phyloP scores from a whole-genome alignment of 2,113 vertebrate genomes.

The Pterocles orientalis region DNA sequence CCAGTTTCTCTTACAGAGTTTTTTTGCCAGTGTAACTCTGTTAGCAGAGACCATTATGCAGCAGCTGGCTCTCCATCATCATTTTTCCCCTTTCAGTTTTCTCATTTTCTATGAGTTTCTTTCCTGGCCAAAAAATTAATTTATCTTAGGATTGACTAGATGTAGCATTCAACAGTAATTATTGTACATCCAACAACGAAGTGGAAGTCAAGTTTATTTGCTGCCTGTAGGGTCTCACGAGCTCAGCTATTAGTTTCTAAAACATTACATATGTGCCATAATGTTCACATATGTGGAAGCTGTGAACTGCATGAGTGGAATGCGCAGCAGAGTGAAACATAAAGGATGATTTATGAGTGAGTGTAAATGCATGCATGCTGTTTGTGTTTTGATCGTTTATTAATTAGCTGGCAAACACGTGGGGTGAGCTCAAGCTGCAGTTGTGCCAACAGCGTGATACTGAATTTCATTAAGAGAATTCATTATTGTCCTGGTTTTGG shows the following conservation, averaged over 20 bases:
- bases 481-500: not conserved
- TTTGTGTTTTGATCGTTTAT: constrained; percentile 41
- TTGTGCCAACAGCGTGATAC: constrained; percentile 15
- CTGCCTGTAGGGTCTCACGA: not conserved
- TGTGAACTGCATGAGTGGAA: constrained; percentile 3
- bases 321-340: not conserved
- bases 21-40: not conserved
- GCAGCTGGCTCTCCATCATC: not conserved
- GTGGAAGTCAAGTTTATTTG: not conserved
- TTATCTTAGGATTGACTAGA: not conserved
- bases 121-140: not conserved
- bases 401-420: constrained; percentile 13
- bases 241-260: constrained; percentile 30
- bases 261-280: not conserved
- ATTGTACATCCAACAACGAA: not conserved
- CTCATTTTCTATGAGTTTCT: not conserved
- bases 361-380: constrained; percentile 23
- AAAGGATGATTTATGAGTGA: constrained; percentile 12
- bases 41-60: not conserved
- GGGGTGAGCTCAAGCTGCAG: not conserved
- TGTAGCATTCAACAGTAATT: not conserved
- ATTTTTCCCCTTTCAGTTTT: not conserved
- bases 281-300: not conserved
- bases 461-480: constrained; percentile 11
- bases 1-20: not conserved